Percentiles rank a stretch among this genome's conserved stretches.
Conservation (phyloP, 2,113 vertebrate genomes). For the Shinisaurus crocodilurus region DNA sequence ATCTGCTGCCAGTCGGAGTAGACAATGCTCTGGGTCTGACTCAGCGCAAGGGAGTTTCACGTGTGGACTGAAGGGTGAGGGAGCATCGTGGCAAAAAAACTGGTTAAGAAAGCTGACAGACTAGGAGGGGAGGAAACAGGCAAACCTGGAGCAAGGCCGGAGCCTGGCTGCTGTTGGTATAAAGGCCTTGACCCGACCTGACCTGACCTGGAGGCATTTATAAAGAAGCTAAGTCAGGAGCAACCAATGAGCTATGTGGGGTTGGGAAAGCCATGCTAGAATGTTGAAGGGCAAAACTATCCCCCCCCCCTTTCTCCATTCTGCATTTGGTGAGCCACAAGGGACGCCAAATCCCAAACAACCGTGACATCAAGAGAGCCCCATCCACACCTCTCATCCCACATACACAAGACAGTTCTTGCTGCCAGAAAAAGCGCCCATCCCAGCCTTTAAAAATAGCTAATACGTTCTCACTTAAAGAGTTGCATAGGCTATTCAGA, state of each 20-base stretch:
- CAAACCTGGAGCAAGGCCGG: too few relatives aligned
- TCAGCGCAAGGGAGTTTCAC: not conserved
- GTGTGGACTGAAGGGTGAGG: not conserved
- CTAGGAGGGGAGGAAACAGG: too few relatives aligned
- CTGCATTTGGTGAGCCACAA: not conserved
- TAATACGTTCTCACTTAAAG: constrained; percentile 4
- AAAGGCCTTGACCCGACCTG: not conserved
- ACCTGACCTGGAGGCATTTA: not conserved
- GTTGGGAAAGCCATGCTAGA: too few relatives aligned
- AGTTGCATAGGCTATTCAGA: not conserved
- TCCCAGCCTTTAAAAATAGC: not conserved
- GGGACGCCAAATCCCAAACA: not conserved
- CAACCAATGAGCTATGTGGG: not conserved
- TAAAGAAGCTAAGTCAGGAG: not conserved
- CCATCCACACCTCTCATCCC: not conserved
- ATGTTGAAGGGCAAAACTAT: not conserved
- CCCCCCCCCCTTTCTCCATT: not conserved
- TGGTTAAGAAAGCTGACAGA: not conserved
- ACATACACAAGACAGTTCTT: not conserved
- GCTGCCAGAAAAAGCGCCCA: not conserved
- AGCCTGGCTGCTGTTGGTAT: too few relatives aligned
- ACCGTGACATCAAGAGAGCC: not conserved
- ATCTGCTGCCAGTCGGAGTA: not conserved
- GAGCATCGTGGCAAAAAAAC: not conserved
- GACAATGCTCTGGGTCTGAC: not conserved